Conservation (phyloP, 2,888 invertebrate genomes). For the Polyploca ridens region DNA sequence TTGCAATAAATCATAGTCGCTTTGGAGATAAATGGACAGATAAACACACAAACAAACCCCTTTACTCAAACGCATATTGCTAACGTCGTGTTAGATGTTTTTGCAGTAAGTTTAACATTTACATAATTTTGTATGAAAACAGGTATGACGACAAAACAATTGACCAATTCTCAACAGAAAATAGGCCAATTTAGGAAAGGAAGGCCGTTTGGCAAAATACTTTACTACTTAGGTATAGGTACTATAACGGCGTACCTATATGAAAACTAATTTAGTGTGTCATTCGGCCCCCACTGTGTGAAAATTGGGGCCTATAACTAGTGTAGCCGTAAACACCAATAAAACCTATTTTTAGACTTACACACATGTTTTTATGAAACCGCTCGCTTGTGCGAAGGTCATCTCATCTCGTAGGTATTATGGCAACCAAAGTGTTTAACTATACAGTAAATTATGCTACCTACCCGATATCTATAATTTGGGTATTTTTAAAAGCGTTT, state of each 20-base stretch:
- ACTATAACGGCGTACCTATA: too few species aligned
- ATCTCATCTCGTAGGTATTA: constrained; percentile 19
- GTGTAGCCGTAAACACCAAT: constrained; percentile 24
- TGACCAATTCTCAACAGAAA: neutral
- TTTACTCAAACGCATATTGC: too few species aligned
- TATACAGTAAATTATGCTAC: neutral
- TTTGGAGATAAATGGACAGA: too few species aligned
- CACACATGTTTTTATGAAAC: constrained; percentile 23
- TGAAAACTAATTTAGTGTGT: constrained; percentile 7
- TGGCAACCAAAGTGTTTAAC: constrained; percentile 16
- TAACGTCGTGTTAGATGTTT: too few species aligned
- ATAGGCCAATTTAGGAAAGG: neutral
- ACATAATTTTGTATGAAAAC: neutral
- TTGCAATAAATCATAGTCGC: too few species aligned
- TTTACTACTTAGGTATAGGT: neutral
- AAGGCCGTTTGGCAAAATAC: neutral
- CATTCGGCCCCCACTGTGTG: constrained; percentile 2
- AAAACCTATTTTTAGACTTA: constrained; percentile 23
- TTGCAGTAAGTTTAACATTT: neutral
- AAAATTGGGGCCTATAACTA: constrained; percentile 26
- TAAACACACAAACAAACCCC: too few species aligned
- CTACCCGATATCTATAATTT: neutral
- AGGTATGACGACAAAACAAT: neutral
- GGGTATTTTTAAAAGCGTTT: neutral
- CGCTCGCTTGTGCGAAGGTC: constrained; percentile 26